Evolutionary conservation across 2,797 vertebrate species (phyloP).

Genomic region (Antennarius maculatus): DNA sequence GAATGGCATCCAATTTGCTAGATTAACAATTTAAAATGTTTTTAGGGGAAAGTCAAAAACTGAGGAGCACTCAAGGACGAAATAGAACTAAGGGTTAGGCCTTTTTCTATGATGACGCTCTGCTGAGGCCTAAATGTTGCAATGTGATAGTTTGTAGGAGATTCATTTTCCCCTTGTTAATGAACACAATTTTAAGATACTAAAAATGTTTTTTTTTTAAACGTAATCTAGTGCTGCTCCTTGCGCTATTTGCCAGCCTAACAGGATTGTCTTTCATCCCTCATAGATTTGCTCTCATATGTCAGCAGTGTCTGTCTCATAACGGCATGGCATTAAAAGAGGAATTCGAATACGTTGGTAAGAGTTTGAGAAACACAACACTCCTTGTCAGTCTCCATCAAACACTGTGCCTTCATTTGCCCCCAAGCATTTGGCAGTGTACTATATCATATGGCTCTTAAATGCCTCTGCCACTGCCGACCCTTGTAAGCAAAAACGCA

Average conservation of each 20-base stretch:
- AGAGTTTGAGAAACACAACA: conserved; percentile 78
- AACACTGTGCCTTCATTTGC: conserved; percentile 77
- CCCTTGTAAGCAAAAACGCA: conserved; percentile 74
- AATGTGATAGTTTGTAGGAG: neutral
- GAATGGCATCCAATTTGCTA: no score
- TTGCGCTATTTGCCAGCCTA: conserved; percentile 24
- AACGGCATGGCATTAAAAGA: conserved; percentile 99
- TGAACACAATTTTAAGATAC: neutral
- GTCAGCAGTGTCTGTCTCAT: conserved; percentile 98
- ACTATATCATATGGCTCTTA: conserved; percentile 82
- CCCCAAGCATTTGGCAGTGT: conserved; percentile 79
- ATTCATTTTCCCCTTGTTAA: neutral
- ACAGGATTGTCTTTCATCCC: conserved; percentile 41
- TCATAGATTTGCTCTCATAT: conserved; percentile 94
- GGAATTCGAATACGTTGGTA: conserved; percentile 99
- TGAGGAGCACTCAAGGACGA: no score
- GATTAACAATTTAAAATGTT: no score
- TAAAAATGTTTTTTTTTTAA: conserved; percentile 18
- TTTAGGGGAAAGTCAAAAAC: no score
- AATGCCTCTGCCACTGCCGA: conserved; percentile 75
- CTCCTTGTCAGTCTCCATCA: conserved; percentile 78
- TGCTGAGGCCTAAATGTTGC: neutral
- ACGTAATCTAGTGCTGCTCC: conserved; percentile 7
- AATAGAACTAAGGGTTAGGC: no score
- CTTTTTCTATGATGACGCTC: conserved; percentile 1